phyloP scores from a whole-genome alignment of 2,888 invertebrate species.

The Labia minor region DNA sequence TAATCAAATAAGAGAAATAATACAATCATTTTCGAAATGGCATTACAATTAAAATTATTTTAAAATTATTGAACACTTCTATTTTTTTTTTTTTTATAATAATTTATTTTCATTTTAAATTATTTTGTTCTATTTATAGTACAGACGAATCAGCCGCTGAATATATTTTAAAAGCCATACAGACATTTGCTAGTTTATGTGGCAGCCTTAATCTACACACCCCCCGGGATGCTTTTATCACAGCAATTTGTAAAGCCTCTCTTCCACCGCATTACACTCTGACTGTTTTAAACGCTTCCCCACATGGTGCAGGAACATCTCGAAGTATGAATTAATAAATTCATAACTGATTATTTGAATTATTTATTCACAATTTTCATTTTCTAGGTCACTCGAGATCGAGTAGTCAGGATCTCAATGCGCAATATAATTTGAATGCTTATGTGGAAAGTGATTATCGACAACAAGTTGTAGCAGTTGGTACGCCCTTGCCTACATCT shows the following conservation, averaged over 20 bases:
- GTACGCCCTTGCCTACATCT: conserved; percentile 83
- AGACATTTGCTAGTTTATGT: conserved; percentile 79
- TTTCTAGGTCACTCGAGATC: conserved; percentile 38
- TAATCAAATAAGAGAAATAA: too few relatives aligned
- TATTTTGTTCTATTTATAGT: conserved; percentile 37
- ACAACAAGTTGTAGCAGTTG: conserved; percentile 94
- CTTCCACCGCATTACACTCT: conserved; percentile 91
- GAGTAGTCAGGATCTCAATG: conserved; percentile 43
- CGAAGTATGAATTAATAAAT: conserved; percentile 20
- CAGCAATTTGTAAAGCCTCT: conserved; percentile 90
- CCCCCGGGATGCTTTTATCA: conserved; percentile 88
- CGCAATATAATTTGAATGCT: conserved; percentile 39
- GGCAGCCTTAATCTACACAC: conserved; percentile 65
- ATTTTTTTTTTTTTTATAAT: too few relatives aligned
- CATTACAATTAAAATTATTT: too few relatives aligned
- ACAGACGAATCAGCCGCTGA: conserved; percentile 89
- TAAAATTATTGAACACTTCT: too few relatives aligned
- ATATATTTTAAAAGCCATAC: conserved; percentile 81
- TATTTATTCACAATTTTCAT: conserved; percentile 19
- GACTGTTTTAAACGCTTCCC: conserved; percentile 62
- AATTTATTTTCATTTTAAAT: background rate
- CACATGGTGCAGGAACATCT: conserved; percentile 29
- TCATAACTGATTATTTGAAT: conserved; percentile 17
- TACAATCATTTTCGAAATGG: too few relatives aligned
- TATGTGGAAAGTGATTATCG: conserved; percentile 63